Conservation (phyloP, 2,888 invertebrate species). For the Masnerella sp. region DNA sequence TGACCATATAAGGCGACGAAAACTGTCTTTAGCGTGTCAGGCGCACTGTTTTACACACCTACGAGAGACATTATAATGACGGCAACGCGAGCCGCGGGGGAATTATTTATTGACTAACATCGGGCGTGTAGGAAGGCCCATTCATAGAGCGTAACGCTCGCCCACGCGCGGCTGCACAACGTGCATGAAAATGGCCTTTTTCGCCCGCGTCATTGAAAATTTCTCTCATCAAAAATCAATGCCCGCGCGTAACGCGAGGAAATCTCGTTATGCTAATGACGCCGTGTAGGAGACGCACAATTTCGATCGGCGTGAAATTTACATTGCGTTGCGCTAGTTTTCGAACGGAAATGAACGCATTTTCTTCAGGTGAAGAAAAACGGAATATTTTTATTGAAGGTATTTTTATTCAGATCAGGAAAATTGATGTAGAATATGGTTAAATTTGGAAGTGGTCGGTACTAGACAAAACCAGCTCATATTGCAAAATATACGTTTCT, state of each 20-base stretch:
- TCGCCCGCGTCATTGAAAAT: slow-evolving; percentile 37
- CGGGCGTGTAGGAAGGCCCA: slow-evolving; percentile 72
- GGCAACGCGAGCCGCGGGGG: slow-evolving; percentile 63
- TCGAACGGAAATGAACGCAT: too few species aligned
- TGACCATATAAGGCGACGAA: slow-evolving; percentile 73
- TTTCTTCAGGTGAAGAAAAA: too few species aligned
- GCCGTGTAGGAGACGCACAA: slow-evolving; percentile 6
- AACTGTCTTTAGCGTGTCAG: slow-evolving; percentile 68
- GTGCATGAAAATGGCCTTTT: slow-evolving; percentile 44
- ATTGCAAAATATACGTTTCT: too few species aligned
- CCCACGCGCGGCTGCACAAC: slow-evolving; percentile 55
- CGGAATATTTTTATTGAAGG: too few species aligned
- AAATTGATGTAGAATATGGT: too few species aligned
- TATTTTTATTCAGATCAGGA: too few species aligned
- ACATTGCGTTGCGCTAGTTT: slow-evolving; percentile 16
- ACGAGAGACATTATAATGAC: slow-evolving; percentile 63
- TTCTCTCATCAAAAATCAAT: slow-evolving; percentile 48
- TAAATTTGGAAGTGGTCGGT: too few species aligned
- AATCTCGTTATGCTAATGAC: slow-evolving; percentile 52
- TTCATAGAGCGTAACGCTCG: slow-evolving; percentile 67
- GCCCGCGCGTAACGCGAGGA: slow-evolving; percentile 21
- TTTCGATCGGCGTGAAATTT: slow-evolving; percentile 22
- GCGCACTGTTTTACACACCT: slow-evolving; percentile 73
- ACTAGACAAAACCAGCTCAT: too few species aligned
- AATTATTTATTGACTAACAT: slow-evolving; percentile 72